These are phyloP conservation scores for Yponomeuta plumbellus DNA, from an alignment of 2,888 invertebrate genomes.

Conservation along the genomic window DNA sequence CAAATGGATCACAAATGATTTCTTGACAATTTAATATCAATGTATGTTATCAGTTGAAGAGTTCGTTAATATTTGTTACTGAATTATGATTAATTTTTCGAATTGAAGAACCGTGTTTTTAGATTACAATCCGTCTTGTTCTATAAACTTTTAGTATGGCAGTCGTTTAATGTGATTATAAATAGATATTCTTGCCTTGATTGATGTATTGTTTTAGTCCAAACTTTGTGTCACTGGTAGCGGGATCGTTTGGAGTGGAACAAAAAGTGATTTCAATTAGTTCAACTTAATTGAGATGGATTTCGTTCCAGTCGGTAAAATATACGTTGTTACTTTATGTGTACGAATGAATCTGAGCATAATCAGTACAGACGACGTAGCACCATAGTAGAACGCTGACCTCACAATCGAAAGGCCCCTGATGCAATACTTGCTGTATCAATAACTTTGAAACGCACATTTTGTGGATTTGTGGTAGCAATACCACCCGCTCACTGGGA, in stretches of 20 bases:
- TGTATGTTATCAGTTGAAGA: conserved; percentile 40
- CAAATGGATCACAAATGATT: conserved; percentile 60
- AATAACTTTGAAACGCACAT: too few species aligned
- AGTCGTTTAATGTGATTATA: conserved; percentile 61
- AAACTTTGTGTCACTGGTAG: conserved; percentile 46
- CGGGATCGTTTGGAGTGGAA: conserved; percentile 38
- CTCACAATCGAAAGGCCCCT: too few species aligned
- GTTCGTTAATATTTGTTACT: conserved; percentile 61
- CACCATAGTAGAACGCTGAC: too few species aligned
- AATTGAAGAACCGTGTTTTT: conserved; percentile 4
- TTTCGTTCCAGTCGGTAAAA: conserved; percentile 22
- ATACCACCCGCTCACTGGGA: too few species aligned
- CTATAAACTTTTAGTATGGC: conserved; percentile 4
- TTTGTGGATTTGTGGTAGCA: too few species aligned
- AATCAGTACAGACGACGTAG: too few species aligned
- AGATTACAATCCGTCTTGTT: not conserved
- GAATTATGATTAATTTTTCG: conserved; percentile 29
- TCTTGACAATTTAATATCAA: conserved; percentile 68
- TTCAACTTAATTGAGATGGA: conserved; percentile 65
- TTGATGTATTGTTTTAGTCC: conserved; percentile 59
- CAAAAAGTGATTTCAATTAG: conserved; percentile 57
- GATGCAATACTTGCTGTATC: too few species aligned
- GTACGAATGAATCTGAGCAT: too few species aligned
- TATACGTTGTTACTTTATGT: not conserved
- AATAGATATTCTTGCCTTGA: conserved; percentile 68